Conservation (phyloP, 1,140 invertebrate genomes). For the Lordiphosa mommai region DNA sequence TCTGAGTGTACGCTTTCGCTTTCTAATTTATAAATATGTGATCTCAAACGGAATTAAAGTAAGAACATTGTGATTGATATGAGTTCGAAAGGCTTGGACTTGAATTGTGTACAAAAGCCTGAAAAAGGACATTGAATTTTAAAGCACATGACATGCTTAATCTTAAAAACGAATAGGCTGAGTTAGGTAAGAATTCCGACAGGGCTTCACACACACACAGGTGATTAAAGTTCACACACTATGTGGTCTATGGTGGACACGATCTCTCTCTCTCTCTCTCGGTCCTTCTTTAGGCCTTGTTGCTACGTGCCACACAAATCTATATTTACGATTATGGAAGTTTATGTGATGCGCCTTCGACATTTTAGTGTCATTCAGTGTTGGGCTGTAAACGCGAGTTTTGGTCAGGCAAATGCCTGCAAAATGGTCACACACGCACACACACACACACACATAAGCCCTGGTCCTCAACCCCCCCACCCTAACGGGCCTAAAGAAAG, state of each 20-base stretch:
- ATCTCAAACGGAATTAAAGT: no score
- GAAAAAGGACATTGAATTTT: no score
- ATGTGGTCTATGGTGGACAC: background rate
- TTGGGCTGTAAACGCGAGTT: constrained; percentile 49
- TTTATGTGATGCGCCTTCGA: constrained; percentile 44
- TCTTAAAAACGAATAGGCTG: no score
- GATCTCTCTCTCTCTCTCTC: constrained; percentile 1
- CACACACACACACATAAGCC: background rate
- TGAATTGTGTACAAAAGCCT: no score
- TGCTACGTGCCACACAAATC: constrained; percentile 54
- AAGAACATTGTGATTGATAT: no score
- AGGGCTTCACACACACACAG: no score
- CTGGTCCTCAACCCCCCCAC: background rate
- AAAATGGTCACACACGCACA: constrained; percentile 67
- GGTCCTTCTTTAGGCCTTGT: background rate
- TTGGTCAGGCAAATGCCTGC: constrained; percentile 44
- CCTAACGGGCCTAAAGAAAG: constrained; percentile 37
- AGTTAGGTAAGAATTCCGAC: no score
- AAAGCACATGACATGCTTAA: no score
- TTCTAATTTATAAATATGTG: no score
- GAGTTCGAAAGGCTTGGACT: no score
- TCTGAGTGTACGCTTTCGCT: no score
- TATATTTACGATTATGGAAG: constrained; percentile 72
- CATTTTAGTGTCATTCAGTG: constrained; percentile 66
- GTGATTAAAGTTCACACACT: constrained; percentile 8